Conservation (phyloP, 2,797 vertebrate genomes). For the Girardinus metallicus region DNA sequence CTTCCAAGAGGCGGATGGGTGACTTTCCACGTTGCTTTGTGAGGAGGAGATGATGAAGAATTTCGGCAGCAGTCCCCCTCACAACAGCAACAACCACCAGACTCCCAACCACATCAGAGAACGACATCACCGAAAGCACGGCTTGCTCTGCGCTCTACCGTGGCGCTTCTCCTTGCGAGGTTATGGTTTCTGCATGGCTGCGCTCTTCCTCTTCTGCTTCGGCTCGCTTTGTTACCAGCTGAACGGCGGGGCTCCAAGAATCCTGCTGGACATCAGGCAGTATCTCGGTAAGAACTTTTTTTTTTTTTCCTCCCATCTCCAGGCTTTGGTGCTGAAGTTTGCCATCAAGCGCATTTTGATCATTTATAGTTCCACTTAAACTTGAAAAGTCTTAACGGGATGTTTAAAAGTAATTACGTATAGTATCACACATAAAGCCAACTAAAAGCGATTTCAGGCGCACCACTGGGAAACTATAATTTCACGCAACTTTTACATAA, state of each 20-base stretch:
- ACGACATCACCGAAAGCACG: constrained; percentile 75
- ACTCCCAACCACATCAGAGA: constrained; percentile 80
- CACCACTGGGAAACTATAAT: not conserved
- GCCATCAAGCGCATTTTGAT: constrained; percentile 13
- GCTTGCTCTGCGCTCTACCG: constrained; percentile 79
- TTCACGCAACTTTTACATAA: not conserved
- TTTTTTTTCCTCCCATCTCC: constrained; percentile 2
- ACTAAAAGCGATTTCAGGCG: not conserved
- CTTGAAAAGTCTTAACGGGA: not conserved
- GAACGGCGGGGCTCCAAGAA: constrained; percentile 92
- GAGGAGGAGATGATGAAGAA: constrained; percentile 92
- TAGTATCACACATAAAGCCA: not conserved
- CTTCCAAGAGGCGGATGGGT: constrained; percentile 86
- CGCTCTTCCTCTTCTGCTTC: constrained; percentile 91
- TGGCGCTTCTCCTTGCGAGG: constrained; percentile 88
- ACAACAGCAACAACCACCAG: constrained; percentile 73
- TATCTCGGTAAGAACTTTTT: constrained; percentile 90
- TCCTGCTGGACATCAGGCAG: constrained; percentile 92
- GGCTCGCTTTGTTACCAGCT: constrained; percentile 94
- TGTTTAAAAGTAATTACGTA: constrained; percentile 8
- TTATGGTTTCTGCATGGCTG: constrained; percentile 93
- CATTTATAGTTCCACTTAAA: constrained; percentile 7
- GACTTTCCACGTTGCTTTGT: constrained; percentile 85
- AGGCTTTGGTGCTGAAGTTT: constrained; percentile 10
- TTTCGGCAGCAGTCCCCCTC: constrained; percentile 81